Percentiles rank a stretch among this genome's conserved stretches.
Evolutionary conservation across 1,140 invertebrate genomes (phyloP).

Genomic region (Saxidomus purpurata): DNA sequence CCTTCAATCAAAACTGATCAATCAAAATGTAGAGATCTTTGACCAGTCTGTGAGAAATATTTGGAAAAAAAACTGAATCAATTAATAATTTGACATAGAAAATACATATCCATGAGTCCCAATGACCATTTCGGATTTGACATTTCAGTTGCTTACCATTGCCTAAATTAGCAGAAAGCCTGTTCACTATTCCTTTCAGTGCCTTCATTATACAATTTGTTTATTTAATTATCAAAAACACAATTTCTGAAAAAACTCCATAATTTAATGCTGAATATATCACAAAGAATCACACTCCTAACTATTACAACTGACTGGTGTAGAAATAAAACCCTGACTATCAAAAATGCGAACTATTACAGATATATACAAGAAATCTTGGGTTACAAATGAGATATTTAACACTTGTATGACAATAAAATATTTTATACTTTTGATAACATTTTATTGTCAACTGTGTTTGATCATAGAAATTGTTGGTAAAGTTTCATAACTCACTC

Average conservation of each 20-base stretch:
- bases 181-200: slow-evolving; percentile 46
- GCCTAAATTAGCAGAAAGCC: slow-evolving; percentile 24
- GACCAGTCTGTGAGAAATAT: too few species aligned
- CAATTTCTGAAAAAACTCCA: too few species aligned
- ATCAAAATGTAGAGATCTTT: too few species aligned
- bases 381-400: neutral
- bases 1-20: too few species aligned
- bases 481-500: slow-evolving; percentile 14
- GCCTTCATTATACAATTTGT: slow-evolving; percentile 33
- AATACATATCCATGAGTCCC: too few species aligned
- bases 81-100: too few species aligned
- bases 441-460: neutral
- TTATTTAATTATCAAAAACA: neutral
- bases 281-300: too few species aligned
- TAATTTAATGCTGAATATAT: too few species aligned
- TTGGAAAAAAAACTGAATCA: too few species aligned
- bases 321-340: too few species aligned
- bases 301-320: too few species aligned
- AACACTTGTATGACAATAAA: slow-evolving; percentile 1
- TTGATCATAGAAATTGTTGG: slow-evolving; percentile 5
- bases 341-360: neutral
- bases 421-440: slow-evolving; percentile 33
- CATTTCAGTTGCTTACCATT: slow-evolving; percentile 48
- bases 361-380: neutral
- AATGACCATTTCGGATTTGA: too few species aligned